Conservation (phyloP, 2,113 vertebrate genomes). For the Glaucidium brasilianum region DNA sequence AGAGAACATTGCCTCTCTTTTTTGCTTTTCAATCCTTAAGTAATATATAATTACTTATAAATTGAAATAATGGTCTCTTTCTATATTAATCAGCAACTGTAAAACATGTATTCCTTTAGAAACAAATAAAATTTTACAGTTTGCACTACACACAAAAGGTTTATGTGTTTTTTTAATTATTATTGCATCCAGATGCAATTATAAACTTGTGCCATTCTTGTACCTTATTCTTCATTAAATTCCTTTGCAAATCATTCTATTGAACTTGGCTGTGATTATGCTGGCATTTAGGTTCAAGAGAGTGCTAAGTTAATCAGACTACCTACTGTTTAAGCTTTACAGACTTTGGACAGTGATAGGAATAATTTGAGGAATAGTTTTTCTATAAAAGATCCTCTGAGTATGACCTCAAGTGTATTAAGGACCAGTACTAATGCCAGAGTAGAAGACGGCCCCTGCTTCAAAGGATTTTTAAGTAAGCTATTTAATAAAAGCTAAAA, state of each 20-base stretch:
- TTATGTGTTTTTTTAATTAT: not conserved
- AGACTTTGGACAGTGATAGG: not conserved
- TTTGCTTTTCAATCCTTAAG: not conserved
- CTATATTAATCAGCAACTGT: not conserved
- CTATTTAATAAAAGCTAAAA: not conserved
- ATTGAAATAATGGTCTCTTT: not conserved
- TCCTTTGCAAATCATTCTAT: not conserved
- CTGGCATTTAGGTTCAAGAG: not conserved
- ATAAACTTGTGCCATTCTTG: not conserved
- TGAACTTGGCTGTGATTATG: not conserved
- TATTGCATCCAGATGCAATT: not conserved
- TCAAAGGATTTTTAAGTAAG: not conserved
- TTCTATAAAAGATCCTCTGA: not conserved
- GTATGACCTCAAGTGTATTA: not conserved
- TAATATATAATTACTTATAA: not conserved
- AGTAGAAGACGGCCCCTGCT: not conserved
- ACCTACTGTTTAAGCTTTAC: not conserved
- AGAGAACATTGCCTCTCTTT: not conserved
- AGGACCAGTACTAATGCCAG: not conserved
- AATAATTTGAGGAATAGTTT: not conserved
- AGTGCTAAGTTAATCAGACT: not conserved
- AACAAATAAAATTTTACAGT: not conserved
- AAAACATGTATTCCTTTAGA: not conserved
- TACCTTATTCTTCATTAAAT: not conserved
- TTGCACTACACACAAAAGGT: not conserved